phyloP scores from a whole-genome alignment of 1,140 invertebrate species.

The Colletes gigas region DNA sequence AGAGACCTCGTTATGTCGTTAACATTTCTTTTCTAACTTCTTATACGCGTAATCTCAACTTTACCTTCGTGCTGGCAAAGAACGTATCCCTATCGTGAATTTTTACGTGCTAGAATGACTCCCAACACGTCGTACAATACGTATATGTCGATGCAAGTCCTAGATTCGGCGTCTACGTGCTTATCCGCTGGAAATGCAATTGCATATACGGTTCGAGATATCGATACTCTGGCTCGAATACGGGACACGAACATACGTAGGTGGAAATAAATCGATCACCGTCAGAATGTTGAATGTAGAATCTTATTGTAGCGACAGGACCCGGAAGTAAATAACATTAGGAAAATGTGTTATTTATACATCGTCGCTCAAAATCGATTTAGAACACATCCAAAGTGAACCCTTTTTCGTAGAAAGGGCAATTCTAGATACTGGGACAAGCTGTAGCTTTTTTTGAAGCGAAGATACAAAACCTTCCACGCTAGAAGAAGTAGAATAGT shows the following conservation, averaged over 20 bases:
- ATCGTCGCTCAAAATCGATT: not conserved
- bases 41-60: no score
- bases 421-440: no score
- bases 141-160: not conserved
- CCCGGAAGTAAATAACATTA: not conserved
- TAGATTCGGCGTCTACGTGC: slow-evolving; percentile 26
- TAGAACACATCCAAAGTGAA: no score
- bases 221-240: not conserved
- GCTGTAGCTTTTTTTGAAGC: no score
- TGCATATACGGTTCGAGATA: slow-evolving; percentile 7
- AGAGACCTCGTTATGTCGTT: no score
- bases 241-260: not conserved
- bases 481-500: no score
- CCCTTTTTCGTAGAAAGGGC: no score
- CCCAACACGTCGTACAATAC: not conserved
- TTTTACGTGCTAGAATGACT: not conserved
- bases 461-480: no score
- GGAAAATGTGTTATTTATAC: not conserved
- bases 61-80: no score
- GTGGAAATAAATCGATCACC: slow-evolving; percentile 29
- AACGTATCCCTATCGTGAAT: not conserved
- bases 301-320: not conserved
- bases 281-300: slow-evolving; percentile 9
- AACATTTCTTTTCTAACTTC: no score
- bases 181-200: slow-evolving; percentile 30